A percentile compares a stretch with the other conserved stretches of the same genome.
phyloP scores from a whole-genome alignment of 2,113 vertebrate genomes.

The Meles meles region DNA sequence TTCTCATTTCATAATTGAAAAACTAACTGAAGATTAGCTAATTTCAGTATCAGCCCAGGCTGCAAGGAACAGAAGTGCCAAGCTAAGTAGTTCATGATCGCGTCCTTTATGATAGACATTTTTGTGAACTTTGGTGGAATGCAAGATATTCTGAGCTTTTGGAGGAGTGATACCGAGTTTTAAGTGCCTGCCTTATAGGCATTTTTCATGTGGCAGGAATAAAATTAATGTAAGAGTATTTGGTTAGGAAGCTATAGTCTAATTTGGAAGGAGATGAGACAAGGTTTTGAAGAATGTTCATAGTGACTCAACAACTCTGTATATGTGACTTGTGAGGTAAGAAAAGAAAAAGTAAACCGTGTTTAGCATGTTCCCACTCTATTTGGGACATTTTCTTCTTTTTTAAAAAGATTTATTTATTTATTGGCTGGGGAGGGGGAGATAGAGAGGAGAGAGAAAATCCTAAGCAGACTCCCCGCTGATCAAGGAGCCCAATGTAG shows the following conservation, averaged over 20 bases:
- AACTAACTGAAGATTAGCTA: neutral
- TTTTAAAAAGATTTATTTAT: neutral
- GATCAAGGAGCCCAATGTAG: neutral
- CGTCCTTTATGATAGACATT: neutral
- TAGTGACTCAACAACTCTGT: no score
- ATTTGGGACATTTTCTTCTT: neutral
- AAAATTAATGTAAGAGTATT: neutral
- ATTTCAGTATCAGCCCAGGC: neutral
- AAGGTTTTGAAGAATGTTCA: neutral
- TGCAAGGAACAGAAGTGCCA: neutral
- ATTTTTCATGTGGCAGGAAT: neutral
- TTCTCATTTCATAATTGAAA: neutral
- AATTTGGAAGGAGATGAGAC: neutral
- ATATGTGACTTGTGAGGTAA: neutral
- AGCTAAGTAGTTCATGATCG: neutral
- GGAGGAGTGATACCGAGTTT: neutral
- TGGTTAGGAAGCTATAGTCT: neutral
- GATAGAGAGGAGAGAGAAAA: neutral
- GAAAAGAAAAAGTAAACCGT: neutral
- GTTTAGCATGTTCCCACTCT: neutral
- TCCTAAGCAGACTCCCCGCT: neutral
- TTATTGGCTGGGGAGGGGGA: neutral
- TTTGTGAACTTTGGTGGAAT: constrained; percentile 33
- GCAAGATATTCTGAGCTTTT: constrained; percentile 4
- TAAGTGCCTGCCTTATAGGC: neutral